Evolutionary conservation across 2,888 invertebrate genomes (phyloP).

Genomic region (Eumerus sabulonum): DNA sequence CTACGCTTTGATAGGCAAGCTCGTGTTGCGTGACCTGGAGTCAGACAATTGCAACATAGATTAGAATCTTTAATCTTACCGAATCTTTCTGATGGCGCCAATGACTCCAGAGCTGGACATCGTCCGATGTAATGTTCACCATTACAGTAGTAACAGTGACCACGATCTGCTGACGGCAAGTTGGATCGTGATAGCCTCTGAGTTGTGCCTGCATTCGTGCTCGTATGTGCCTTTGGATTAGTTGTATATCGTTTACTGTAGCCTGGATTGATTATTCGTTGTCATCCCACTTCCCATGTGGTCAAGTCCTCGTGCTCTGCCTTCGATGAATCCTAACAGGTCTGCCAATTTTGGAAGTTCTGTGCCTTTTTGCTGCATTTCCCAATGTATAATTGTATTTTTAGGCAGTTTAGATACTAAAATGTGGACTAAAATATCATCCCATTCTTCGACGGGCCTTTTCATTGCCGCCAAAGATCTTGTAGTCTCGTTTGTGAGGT

Average conservation of each 20-base stretch:
- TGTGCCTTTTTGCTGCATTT: constrained; percentile 26
- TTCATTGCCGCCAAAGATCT: constrained; percentile 16
- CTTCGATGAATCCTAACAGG: constrained; percentile 27
- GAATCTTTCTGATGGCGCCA: constrained; percentile 13
- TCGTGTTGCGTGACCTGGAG: constrained; percentile 41
- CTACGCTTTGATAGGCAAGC: neutral
- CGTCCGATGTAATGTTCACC: constrained; percentile 22
- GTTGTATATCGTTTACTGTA: neutral
- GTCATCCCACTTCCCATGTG: constrained; percentile 17
- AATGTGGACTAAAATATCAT: constrained; percentile 13
- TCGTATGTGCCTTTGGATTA: constrained; percentile 9
- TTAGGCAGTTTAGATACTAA: constrained; percentile 18
- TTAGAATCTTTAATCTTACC: constrained; percentile 25
- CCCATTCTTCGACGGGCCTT: constrained; percentile 22
- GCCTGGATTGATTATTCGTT: neutral
- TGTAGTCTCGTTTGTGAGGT: constrained; percentile 11
- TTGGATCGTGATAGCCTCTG: constrained; percentile 18
- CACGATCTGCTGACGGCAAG: constrained; percentile 20
- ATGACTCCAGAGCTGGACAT: neutral
- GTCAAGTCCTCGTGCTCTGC: constrained; percentile 28
- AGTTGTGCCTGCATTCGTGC: constrained; percentile 15
- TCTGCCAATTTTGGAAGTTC: constrained; percentile 19
- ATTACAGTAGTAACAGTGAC: constrained; percentile 30
- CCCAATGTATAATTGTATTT: constrained; percentile 30
- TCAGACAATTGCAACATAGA: constrained; percentile 21